Evolutionary conservation across 2,888 invertebrate genomes (phyloP), one percentile per base, ranked within the genome.

Genomic region (Artemia sp.): DNA sequence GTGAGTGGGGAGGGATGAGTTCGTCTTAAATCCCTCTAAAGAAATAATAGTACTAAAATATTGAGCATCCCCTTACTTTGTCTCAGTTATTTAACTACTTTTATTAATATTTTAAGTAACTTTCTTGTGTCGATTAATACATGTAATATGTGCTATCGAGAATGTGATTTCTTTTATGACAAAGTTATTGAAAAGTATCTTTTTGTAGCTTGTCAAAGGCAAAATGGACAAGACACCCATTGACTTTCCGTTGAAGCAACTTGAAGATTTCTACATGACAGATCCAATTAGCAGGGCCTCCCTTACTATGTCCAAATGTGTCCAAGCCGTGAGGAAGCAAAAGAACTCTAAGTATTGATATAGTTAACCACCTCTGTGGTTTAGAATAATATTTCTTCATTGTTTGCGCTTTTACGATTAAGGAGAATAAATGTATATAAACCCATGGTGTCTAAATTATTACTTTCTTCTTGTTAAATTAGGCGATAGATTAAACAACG

Each of bases 251-350:
- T 83, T 88, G 75, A 87, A 86, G 77, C 82, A 84, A 71, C 81
- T 98, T 72, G 87, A 90, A 79, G 89, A 91, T 76, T 84, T 82
- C 77, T 84, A 82, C 77, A 96, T 97, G 94, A 98, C 98, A 12
- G 94, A 98, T 80, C 82, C 90, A 8, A 92, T 98, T 76, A 92
- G 93, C 73, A 85, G 97, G 77, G 93, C 97, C 51, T 98, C 97
- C 7, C 89, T 90, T 72, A 97, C 96, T 68, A 98, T 98, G 98
- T 95, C 97, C 68, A 95, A 95, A 80, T 97, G 96, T 80, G 87
- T 96, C 73, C 88, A 91, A 76, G 95, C 96, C 12, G 91, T 88
- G 4, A 81, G 85, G 74, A 91, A 91, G 78, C 87, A 88, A 73
- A 77, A 77, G 72, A 75, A 78, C 72, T 76, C 76, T 19, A 78